Evolutionary conservation across 2,113 vertebrate genomes (phyloP).

Genomic region (Grammomys surdaster): DNA sequence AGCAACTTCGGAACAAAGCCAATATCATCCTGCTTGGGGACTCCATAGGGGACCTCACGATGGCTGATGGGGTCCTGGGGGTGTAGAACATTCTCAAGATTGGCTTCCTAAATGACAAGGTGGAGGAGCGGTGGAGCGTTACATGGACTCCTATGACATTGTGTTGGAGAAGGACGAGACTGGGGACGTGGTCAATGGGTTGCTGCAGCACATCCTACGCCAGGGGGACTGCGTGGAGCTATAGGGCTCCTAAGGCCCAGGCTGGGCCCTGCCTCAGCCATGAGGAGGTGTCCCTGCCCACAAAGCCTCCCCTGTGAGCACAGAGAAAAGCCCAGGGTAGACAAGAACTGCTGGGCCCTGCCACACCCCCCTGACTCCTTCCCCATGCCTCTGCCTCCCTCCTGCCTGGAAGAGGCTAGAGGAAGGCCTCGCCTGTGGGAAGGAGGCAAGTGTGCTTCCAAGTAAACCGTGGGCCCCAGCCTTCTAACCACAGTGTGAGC

Average conservation of each 20-base stretch:
- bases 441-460: neutral
- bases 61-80: constrained; percentile 93
- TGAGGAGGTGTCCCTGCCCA: fast-evolving
- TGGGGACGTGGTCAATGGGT: constrained; percentile 92
- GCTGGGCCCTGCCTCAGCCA: fast-evolving
- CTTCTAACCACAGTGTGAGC: neutral
- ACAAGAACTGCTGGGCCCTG: neutral
- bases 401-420: neutral
- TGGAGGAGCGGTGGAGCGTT: constrained; percentile 91
- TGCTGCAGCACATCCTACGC: constrained; percentile 89
- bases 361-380: neutral
- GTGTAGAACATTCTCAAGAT: constrained; percentile 95
- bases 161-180: constrained; percentile 95
- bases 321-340: neutral
- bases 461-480: neutral
- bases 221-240: constrained; percentile 55
- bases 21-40: constrained; percentile 96
- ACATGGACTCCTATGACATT: constrained; percentile 93
- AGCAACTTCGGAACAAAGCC: constrained; percentile 88
- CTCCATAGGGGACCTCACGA: constrained; percentile 96
- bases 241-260: neutral
- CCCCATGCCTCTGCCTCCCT: neutral
- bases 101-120: constrained; percentile 97
- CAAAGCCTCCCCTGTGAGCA: fast-evolving
- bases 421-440: neutral